Evolutionary conservation across 2,888 invertebrate genomes (phyloP).

Genomic region (Scaptomyza flava): DNA sequence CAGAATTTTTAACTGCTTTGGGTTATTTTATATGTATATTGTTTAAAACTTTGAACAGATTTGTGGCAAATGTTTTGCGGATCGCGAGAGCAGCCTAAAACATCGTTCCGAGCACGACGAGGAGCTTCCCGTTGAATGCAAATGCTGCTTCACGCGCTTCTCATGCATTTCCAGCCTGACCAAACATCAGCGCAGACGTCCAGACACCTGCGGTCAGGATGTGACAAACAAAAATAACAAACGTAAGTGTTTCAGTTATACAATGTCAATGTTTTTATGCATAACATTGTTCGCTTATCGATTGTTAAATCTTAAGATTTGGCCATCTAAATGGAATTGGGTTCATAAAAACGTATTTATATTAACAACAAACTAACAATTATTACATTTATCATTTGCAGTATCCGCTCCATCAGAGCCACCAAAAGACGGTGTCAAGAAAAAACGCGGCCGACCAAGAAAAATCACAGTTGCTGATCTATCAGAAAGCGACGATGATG

Average conservation of each 20-base stretch:
- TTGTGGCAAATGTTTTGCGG: conserved; percentile 84
- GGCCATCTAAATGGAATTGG: too few relatives aligned
- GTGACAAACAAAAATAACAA: conserved; percentile 49
- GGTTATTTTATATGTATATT: neutral
- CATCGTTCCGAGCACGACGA: conserved; percentile 85
- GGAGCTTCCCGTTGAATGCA: conserved; percentile 82
- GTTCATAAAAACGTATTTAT: too few relatives aligned
- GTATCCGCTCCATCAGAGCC: conserved; percentile 17
- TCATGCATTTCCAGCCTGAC: conserved; percentile 85
- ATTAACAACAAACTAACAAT: neutral
- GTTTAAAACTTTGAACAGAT: conserved; percentile 54
- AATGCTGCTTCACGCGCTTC: conserved; percentile 85
- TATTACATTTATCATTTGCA: conserved; percentile 8
- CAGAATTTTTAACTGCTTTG: neutral
- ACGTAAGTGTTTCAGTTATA: conserved; percentile 21
- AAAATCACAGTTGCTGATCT: conserved; percentile 25
- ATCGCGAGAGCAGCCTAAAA: conserved; percentile 85
- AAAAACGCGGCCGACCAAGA: conserved; percentile 50
- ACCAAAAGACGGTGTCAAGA: conserved; percentile 22
- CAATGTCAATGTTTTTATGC: too few relatives aligned
- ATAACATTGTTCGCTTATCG: too few relatives aligned
- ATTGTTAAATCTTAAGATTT: too few relatives aligned
- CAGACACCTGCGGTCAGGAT: conserved; percentile 84
- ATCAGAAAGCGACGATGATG: conserved; percentile 58
- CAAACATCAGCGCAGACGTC: conserved; percentile 85